These are phyloP conservation scores for Lytechinus pictus DNA, from an alignment of 35 echinoderm and acorn worm species.

Conservation along the genomic window DNA sequence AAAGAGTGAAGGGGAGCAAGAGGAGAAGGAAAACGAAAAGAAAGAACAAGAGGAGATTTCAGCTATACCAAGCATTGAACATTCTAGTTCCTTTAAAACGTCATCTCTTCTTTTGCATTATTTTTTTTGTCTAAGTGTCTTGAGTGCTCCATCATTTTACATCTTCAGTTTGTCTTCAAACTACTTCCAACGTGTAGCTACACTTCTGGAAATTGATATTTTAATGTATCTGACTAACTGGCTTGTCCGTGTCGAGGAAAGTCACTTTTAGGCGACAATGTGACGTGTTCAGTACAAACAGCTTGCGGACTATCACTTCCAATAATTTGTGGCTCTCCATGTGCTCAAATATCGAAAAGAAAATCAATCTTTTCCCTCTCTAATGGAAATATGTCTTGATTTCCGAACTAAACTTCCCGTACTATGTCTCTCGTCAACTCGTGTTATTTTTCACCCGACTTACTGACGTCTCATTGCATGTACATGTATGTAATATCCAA, in stretches of 20 bases:
- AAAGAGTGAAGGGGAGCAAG: too few relatives aligned
- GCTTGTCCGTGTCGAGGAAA: not conserved
- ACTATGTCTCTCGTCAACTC: not conserved
- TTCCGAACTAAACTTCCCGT: not conserved
- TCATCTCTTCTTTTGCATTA: not conserved
- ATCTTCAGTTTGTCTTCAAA: not conserved
- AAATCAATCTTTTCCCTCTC: not conserved
- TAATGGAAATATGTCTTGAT: conserved; percentile 13
- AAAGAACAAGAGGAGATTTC: too few relatives aligned
- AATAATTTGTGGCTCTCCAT: not conserved
- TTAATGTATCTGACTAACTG: not conserved
- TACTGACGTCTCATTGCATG: not conserved
- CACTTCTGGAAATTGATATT: not conserved
- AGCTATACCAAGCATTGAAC: too few relatives aligned
- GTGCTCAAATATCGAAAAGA: conserved; percentile 5
- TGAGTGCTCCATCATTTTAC: not conserved
- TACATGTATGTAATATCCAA: not conserved
- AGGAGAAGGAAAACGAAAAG: too few relatives aligned
- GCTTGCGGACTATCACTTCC: not conserved
- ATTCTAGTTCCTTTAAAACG: too few relatives aligned
- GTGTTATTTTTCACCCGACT: not conserved
- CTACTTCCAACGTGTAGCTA: not conserved
- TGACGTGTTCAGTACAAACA: not conserved
- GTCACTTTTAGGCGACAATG: not conserved
- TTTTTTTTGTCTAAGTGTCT: not conserved